These are phyloP conservation scores for Tachina grossa DNA, from an alignment of 2,888 invertebrate species.

Conservation along the genomic window DNA sequence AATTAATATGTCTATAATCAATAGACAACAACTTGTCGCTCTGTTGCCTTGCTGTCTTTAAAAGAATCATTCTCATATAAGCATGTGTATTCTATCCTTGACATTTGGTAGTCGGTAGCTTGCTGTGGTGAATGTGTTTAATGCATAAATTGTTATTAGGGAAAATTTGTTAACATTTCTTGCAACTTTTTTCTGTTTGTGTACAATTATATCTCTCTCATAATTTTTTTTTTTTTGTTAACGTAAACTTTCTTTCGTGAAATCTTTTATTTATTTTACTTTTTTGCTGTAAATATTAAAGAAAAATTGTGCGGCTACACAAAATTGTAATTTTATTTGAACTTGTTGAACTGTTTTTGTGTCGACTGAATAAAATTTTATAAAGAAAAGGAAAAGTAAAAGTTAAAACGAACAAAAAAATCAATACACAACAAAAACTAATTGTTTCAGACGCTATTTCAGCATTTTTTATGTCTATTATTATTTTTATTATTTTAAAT, in stretches of 20 bases:
- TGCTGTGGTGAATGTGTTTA: no score
- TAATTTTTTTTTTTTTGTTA: not conserved
- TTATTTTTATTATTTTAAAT: not conserved
- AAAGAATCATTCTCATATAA: no score
- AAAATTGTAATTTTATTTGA: slow-evolving; percentile 34
- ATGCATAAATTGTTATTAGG: not conserved
- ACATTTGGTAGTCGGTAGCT: no score
- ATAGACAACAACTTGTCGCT: no score
- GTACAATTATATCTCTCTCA: not conserved
- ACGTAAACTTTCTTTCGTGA: slow-evolving; percentile 37
- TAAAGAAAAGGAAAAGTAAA: not conserved
- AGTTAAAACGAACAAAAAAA: not conserved
- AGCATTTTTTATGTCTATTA: not conserved
- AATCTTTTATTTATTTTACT: slow-evolving; percentile 8
- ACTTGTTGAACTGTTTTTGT: slow-evolving; percentile 45
- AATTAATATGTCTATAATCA: no score
- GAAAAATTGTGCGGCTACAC: slow-evolving; percentile 21
- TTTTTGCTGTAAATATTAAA: slow-evolving; percentile 8
- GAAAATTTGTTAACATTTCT: not conserved
- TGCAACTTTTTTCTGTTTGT: not conserved
- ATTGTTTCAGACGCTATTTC: slow-evolving; percentile 4
- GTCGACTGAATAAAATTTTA: slow-evolving; percentile 21
- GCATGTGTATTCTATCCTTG: no score
- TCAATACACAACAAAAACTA: not conserved
- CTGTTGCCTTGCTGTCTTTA: no score